Evolutionary conservation across 2,113 vertebrate species (phyloP).

Genomic region (Isurus oxyrinchus): DNA sequence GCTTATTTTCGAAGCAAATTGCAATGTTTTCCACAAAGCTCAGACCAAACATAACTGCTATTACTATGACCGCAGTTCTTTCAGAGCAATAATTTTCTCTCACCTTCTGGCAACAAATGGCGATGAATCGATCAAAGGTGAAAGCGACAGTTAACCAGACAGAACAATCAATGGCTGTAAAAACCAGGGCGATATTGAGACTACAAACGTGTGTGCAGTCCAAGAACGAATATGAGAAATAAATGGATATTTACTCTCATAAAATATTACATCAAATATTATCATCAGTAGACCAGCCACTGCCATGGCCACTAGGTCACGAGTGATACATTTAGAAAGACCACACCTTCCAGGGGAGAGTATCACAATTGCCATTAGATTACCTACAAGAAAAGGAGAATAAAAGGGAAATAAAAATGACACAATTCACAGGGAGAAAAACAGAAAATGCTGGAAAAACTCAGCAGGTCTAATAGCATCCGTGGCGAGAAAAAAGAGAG

Average conservation of each 20-base stretch:
- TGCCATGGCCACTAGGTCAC: neutral
- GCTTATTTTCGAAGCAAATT: neutral
- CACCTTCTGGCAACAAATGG: too few species aligned
- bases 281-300: neutral
- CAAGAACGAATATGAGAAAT: neutral
- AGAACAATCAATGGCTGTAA: too few species aligned
- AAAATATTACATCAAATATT: neutral
- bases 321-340: neutral
- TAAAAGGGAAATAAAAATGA: too few species aligned
- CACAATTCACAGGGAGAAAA: too few species aligned
- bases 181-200: neutral
- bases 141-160: too few species aligned
- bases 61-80: neutral
- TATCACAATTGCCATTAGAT: neutral
- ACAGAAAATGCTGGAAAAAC: too few species aligned
- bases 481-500: too few species aligned
- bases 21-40: neutral
- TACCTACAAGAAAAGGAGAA: neutral
- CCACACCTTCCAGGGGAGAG: neutral
- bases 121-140: too few species aligned
- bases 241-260: neutral
- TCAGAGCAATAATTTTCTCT: too few species aligned
- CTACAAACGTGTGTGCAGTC: neutral
- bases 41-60: neutral
- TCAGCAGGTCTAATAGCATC: too few species aligned